A percentile compares a stretch with the other conserved stretches of the same genome.
Conservation (phyloP, 2,888 invertebrate genomes). For the Melanotus villosus region DNA sequence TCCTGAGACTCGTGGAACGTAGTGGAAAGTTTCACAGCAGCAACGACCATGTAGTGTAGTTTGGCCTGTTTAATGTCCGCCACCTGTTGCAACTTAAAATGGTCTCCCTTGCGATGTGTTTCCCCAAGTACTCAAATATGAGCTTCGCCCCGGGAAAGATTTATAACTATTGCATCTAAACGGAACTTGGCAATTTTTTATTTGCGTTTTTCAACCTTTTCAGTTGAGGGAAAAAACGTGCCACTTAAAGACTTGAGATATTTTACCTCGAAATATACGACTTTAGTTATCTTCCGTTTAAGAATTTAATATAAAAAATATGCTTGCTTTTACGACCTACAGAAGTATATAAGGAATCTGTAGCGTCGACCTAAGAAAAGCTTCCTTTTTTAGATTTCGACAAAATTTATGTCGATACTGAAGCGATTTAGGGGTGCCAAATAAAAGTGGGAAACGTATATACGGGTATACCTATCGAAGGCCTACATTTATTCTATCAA, state of each 20-base stretch:
- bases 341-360: background rate
- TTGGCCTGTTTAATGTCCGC: constrained; percentile 3
- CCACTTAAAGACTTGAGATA: background rate
- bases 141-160: background rate
- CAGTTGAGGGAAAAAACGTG: background rate
- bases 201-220: background rate
- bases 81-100: constrained; percentile 6
- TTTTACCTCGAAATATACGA: background rate
- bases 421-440: background rate
- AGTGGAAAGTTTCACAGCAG: background rate
- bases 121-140: constrained; percentile 3
- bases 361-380: background rate
- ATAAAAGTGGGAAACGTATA: background rate
- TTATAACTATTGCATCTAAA: constrained; percentile 6
- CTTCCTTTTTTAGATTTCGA: background rate
- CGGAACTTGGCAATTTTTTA: constrained; percentile 10
- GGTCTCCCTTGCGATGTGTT: background rate
- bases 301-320: constrained; percentile 16
- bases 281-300: background rate
- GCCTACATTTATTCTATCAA: too few relatives aligned
- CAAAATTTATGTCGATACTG: background rate
- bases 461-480: background rate
- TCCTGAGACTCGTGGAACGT: background rate
- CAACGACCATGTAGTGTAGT: background rate
- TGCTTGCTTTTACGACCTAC: constrained; percentile 6